phyloP scores from a whole-genome alignment of 1,140 invertebrate genomes.

The Heliconius hermathena region DNA sequence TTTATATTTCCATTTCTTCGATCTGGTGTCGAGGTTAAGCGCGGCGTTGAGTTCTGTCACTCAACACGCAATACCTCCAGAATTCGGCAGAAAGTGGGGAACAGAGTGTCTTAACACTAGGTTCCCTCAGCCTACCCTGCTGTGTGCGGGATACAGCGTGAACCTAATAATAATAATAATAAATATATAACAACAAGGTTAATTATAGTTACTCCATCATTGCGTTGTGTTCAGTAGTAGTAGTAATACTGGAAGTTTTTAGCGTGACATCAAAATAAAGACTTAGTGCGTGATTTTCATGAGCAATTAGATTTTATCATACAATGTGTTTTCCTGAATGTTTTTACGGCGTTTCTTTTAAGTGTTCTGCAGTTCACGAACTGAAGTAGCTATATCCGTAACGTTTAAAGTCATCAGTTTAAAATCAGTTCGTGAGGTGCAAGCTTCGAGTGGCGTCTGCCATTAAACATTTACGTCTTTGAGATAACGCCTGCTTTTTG shows the following conservation, averaged over 20 bases:
- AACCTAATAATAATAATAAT: too few relatives aligned
- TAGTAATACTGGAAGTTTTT: neutral
- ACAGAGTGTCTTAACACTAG: too few relatives aligned
- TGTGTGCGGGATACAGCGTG: too few relatives aligned
- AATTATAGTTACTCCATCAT: too few relatives aligned
- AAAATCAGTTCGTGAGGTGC: conserved; percentile 70
- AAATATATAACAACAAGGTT: neutral
- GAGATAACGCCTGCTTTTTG: conserved; percentile 75
- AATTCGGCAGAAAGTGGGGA: too few relatives aligned
- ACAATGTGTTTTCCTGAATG: conserved; percentile 35
- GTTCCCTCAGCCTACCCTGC: too few relatives aligned
- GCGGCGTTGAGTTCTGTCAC: too few relatives aligned
- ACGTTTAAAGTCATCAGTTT: conserved; percentile 74
- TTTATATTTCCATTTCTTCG: too few relatives aligned
- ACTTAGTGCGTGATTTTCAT: conserved; percentile 32
- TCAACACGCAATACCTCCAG: too few relatives aligned
- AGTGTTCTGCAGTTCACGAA: conserved; percentile 59
- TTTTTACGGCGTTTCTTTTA: conserved; percentile 59
- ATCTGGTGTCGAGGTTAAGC: too few relatives aligned
- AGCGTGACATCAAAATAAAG: conserved; percentile 9
- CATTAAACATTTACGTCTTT: conserved; percentile 75
- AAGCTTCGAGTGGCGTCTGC: conserved; percentile 56
- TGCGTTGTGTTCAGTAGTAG: too few relatives aligned
- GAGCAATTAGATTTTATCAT: conserved; percentile 38
- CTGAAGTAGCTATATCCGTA: conserved; percentile 71